Conservation (phyloP, 2,797 vertebrate species). For the Hippocampus kuda region DNA sequence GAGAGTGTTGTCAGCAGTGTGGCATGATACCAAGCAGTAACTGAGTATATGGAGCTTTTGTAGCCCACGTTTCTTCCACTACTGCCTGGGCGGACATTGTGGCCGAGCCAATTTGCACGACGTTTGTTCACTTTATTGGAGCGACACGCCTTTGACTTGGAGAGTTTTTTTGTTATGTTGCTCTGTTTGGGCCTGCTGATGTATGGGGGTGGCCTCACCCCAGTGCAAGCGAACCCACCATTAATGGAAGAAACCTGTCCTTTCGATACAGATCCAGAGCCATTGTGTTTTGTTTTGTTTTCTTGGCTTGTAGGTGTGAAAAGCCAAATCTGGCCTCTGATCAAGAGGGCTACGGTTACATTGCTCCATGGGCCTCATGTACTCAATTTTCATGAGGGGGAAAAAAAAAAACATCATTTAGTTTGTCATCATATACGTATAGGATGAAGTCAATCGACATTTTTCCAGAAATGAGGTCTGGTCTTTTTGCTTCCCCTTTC, state of each 20-base stretch:
- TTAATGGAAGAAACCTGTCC: constrained; percentile 19
- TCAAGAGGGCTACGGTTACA: constrained; percentile 27
- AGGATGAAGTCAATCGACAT: neutral
- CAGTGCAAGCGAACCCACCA: constrained; percentile 32
- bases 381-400: constrained; percentile 22
- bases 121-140: constrained; percentile 46
- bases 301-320: constrained; percentile 23
- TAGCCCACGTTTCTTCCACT: constrained; percentile 22
- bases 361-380: constrained; percentile 21
- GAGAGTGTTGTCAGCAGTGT: constrained; percentile 31
- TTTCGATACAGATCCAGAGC: constrained; percentile 46
- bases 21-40: constrained; percentile 32
- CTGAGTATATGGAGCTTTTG: constrained; percentile 13
- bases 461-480: constrained; percentile 28
- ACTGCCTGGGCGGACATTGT: constrained; percentile 19
- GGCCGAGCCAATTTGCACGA: constrained; percentile 35
- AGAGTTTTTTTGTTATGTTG: constrained; percentile 9
- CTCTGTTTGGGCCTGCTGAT: constrained; percentile 48
- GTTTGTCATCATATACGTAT: neutral
- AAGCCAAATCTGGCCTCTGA: constrained; percentile 38
- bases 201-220: constrained; percentile 18
- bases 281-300: constrained; percentile 15
- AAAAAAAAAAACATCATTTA: neutral
- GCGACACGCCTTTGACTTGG: constrained; percentile 24
- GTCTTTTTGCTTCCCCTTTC: constrained; percentile 14